phyloP scores from a whole-genome alignment of 2,113 vertebrate species.

The Myrmecobius fasciatus region DNA sequence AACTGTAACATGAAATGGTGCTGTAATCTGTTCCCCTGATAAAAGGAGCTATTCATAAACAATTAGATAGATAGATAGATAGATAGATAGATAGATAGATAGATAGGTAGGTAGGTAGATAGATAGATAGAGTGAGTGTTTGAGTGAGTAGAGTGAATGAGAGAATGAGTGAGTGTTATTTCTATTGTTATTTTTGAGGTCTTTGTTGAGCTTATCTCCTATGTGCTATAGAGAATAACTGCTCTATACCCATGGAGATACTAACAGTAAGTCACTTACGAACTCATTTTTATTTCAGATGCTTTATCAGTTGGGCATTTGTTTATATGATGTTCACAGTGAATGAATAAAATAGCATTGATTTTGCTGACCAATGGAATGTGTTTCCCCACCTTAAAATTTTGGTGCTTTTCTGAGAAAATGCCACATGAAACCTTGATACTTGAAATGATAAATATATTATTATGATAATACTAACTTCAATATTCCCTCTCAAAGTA shows the following conservation, averaged over 20 bases:
- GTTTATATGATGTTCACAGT: not conserved
- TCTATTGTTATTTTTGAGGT: not conserved
- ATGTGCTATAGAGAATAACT: not conserved
- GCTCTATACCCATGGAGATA: constrained; percentile 30
- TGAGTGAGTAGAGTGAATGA: too few relatives aligned
- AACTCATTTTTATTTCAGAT: constrained; percentile 31
- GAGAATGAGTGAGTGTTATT: not conserved
- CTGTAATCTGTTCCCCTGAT: not conserved
- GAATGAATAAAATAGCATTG: constrained; percentile 1
- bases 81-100: too few relatives aligned
- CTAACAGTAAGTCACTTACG: not conserved
- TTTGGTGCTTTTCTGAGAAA: not conserved
- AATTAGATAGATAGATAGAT: too few relatives aligned
- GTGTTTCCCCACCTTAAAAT: not conserved
- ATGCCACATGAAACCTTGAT: not conserved
- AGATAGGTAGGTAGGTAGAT: too few relatives aligned
- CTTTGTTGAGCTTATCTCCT: not conserved
- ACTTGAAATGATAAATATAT: not conserved
- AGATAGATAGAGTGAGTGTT: too few relatives aligned
- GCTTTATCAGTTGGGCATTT: not conserved
- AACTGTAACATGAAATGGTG: not conserved
- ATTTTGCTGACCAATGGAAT: not conserved
- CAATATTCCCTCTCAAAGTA: not conserved
- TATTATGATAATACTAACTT: not conserved
- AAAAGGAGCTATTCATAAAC: not conserved